These are phyloP conservation scores for Ceratosolen fusciceps DNA, from an alignment of 1,140 invertebrate genomes.

Conservation along the genomic window DNA sequence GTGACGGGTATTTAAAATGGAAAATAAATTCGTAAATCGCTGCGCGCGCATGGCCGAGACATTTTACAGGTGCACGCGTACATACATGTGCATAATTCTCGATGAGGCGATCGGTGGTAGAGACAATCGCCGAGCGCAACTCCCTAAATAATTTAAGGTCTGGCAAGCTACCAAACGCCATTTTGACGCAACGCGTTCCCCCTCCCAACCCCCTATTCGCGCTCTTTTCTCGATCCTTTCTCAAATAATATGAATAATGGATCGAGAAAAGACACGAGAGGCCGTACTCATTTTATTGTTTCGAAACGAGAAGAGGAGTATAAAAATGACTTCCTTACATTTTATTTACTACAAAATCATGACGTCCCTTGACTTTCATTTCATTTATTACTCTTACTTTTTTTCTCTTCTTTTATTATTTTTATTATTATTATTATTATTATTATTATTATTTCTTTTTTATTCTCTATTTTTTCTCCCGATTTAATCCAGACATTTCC, in stretches of 20 bases:
- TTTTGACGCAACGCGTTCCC: slow-evolving; percentile 13
- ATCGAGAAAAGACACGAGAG: not conserved
- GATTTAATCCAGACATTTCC: too few species aligned
- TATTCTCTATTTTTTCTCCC: too few species aligned
- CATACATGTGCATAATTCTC: slow-evolving; percentile 37
- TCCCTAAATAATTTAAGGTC: slow-evolving; percentile 38
- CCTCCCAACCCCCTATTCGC: not conserved
- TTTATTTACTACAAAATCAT: slow-evolving; percentile 18
- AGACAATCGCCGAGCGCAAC: slow-evolving; percentile 19
- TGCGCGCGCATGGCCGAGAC: not conserved
- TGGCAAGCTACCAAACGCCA: slow-evolving; percentile 34
- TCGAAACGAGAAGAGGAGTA: not conserved
- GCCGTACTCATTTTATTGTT: not conserved
- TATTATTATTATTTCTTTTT: too few species aligned
- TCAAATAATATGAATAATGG: slow-evolving; percentile 36
- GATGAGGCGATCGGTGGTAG: not conserved
- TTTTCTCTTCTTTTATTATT: too few species aligned
- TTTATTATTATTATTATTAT: too few species aligned
- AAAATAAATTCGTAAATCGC: slow-evolving; percentile 36
- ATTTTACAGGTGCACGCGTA: not conserved
- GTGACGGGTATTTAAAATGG: slow-evolving; percentile 14
- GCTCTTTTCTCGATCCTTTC: not conserved
- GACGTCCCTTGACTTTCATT: too few species aligned
- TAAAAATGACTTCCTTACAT: slow-evolving; percentile 5
- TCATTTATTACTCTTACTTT: too few species aligned